These are phyloP conservation scores for Xyrauchen texanus DNA, from an alignment of 2,113 vertebrate genomes.

Conservation along the genomic window DNA sequence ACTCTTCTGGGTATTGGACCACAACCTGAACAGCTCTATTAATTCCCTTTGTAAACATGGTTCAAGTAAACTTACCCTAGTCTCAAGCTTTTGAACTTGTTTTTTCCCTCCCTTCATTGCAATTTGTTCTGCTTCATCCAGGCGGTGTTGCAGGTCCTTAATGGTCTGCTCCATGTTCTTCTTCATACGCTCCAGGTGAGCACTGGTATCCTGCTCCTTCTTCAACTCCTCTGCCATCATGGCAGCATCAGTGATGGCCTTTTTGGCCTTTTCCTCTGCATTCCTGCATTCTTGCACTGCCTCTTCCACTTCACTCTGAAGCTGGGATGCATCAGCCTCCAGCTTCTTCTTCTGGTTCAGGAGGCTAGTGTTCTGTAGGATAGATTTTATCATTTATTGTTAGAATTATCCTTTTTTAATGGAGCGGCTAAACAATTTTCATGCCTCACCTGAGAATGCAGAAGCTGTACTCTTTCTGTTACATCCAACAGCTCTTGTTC, in stretches of 20 bases:
- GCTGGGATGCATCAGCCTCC: constrained; percentile 69
- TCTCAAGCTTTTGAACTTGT: constrained; percentile 76
- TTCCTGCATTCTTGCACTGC: constrained; percentile 83
- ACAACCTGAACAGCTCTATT: too few species aligned
- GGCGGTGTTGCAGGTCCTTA: constrained; percentile 81
- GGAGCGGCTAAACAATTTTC: background rate
- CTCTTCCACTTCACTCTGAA: constrained; percentile 80
- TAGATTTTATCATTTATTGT: too few species aligned
- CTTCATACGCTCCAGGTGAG: constrained; percentile 78
- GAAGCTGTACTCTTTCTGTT: constrained; percentile 85
- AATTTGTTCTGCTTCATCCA: constrained; percentile 85
- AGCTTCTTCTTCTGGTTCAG: constrained; percentile 80
- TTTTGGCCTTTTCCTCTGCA: constrained; percentile 90
- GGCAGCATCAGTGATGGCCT: constrained; percentile 87
- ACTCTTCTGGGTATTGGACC: too few species aligned
- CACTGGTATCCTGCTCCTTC: constrained; percentile 70
- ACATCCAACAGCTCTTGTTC: constrained; percentile 83
- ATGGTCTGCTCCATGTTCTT: constrained; percentile 89
- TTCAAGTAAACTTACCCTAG: constrained; percentile 64
- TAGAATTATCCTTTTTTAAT: background rate
- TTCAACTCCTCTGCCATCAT: constrained; percentile 77
- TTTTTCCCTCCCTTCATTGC: constrained; percentile 84
- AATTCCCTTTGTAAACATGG: background rate
- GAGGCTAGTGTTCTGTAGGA: constrained; percentile 74
- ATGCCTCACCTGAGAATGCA: constrained; percentile 81